Evolutionary conservation across 2,888 invertebrate genomes (phyloP).

Genomic region (Agrochola lota): DNA sequence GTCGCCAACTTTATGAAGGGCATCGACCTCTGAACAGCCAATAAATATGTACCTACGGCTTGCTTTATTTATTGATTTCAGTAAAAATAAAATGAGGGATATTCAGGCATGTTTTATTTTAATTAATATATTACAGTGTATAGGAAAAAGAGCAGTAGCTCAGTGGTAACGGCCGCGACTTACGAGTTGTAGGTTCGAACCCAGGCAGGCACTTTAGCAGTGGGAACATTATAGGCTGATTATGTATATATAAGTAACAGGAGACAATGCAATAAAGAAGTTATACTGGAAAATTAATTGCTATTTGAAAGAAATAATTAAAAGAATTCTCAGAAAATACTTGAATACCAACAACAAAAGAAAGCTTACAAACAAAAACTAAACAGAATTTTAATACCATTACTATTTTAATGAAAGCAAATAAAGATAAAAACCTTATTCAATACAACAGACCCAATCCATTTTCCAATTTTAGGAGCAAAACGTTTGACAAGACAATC

Average conservation of each 20-base stretch:
- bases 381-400: background rate
- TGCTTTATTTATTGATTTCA: slow-evolving; percentile 4
- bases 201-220: too few species aligned
- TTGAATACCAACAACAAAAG: background rate
- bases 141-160: too few species aligned
- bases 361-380: background rate
- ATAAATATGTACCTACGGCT: background rate
- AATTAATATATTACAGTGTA: background rate
- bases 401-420: background rate
- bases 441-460: slow-evolving; percentile 13
- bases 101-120: background rate
- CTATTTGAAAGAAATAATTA: background rate
- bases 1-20: slow-evolving; percentile 27
- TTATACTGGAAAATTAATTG: background rate
- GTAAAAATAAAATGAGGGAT: background rate
- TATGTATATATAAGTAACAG: background rate
- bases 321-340: background rate
- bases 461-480: slow-evolving; percentile 29
- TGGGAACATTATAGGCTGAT: too few species aligned
- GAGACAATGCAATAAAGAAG: background rate
- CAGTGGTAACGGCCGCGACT: too few species aligned
- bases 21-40: slow-evolving; percentile 13
- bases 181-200: too few species aligned
- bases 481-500: slow-evolving; percentile 27
- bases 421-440: background rate